phyloP scores from a whole-genome alignment of 2,888 invertebrate species.

The Aromia moschata region DNA sequence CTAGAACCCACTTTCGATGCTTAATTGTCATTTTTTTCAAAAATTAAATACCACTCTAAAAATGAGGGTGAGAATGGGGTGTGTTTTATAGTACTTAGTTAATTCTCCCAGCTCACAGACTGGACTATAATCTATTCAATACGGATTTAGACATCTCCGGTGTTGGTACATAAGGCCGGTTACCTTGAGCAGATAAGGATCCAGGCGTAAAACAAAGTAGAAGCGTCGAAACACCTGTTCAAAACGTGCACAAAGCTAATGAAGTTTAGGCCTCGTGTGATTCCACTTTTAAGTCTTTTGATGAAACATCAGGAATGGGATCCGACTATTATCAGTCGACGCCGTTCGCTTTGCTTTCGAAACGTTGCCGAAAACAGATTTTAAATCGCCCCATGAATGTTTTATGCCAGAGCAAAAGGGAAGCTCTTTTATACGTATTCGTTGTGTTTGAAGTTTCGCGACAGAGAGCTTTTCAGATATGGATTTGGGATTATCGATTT shows the following conservation, averaged over 20 bases:
- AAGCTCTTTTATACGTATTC: conserved; percentile 5
- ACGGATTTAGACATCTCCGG: conserved; percentile 14
- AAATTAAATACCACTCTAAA: too few species aligned
- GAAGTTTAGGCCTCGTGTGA: conserved; percentile 25
- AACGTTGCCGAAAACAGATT: conserved; percentile 4
- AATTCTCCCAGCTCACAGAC: too few species aligned
- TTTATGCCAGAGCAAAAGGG: conserved; percentile 11
- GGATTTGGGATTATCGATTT: too few species aligned
- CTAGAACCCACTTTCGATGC: too few species aligned
- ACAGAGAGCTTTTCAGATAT: not conserved
- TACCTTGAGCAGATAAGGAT: conserved; percentile 14
- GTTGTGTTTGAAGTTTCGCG: conserved; percentile 6
- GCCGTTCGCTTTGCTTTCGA: conserved; percentile 17
- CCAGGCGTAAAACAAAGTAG: conserved; percentile 24
- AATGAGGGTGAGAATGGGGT: too few species aligned
- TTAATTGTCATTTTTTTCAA: too few species aligned
- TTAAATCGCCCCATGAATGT: conserved; percentile 20
- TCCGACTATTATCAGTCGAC: conserved; percentile 17
- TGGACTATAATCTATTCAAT: conserved; percentile 5
- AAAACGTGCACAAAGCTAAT: conserved; percentile 28
- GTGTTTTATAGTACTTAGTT: too few species aligned
- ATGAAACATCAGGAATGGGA: conserved; percentile 1
- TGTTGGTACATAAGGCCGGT: not conserved
- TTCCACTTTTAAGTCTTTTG: conserved; percentile 22
- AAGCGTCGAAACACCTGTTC: conserved; percentile 27